phyloP scores from a whole-genome alignment of 2,888 invertebrate species.

The Chaetoderma sp. region DNA sequence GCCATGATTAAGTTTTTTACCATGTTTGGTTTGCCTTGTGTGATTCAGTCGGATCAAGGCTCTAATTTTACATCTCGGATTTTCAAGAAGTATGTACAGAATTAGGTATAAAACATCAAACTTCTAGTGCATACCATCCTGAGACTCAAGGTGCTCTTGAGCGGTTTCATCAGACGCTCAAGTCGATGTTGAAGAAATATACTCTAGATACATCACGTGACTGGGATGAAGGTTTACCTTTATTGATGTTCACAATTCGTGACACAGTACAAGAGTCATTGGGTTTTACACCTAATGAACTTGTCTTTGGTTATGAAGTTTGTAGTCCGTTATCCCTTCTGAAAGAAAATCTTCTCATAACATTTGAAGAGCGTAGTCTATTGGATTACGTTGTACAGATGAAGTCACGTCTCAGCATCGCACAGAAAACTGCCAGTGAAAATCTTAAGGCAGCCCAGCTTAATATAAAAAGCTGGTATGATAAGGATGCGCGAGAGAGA shows the following conservation, averaged over 20 bases:
- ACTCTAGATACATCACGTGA: not conserved
- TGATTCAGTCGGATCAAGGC: constrained; percentile 19
- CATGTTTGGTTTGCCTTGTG: constrained; percentile 11
- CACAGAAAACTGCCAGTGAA: not conserved
- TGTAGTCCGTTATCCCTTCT: not conserved
- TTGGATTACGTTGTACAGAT: not conserved
- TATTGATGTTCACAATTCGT: not conserved
- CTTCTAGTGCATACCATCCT: constrained; percentile 17
- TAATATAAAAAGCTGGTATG: not conserved
- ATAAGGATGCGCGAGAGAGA: not conserved
- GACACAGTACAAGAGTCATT: not conserved
- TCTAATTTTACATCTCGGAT: constrained; percentile 13
- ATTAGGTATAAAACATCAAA: constrained; percentile 11
- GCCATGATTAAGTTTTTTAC: constrained; percentile 7
- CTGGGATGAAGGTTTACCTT: not conserved
- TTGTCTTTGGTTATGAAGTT: constrained; percentile 18
- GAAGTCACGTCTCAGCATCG: not conserved
- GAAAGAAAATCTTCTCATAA: not conserved
- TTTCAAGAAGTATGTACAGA: constrained; percentile 12
- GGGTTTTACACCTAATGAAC: not conserved
- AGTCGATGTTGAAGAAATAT: not conserved
- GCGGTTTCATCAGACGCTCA: not conserved
- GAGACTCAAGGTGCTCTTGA: constrained; percentile 6
- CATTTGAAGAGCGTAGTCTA: not conserved
- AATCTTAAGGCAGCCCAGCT: not conserved